Evolutionary conservation across 1,140 invertebrate species (phyloP), one percentile per base, ranked within the genome.

Genomic region (Lycorma delicatula): DNA sequence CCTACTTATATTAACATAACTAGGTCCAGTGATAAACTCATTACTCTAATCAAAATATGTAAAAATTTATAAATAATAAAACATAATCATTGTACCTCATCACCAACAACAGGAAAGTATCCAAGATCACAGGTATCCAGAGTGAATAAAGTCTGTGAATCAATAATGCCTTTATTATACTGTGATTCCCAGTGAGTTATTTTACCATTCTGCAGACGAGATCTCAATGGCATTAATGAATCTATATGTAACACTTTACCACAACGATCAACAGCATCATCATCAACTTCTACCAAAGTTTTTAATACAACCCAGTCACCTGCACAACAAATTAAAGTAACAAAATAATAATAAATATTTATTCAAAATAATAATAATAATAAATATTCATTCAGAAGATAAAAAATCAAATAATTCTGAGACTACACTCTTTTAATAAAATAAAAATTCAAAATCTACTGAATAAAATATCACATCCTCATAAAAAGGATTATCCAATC

Each of bases 251-350:
- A 23, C 13, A 57, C 25, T 41, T 50, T 16, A 7, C 48, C 48
- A 26, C 4, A 3, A 26, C 48, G 16, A 26, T 28, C 41, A 28
- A 50, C 46, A 11, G 44, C 63, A 57, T 74, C 73, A 67, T 81
- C 68, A 7, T 31, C n/a, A n/a, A 79, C 63, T 65, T 80, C 75
- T 12, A 79, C 72, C 49, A 75, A 69, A 22, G 75, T 77, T 29
- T 76, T 74, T n/a, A 85, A 55, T 63, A 77, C 73, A 11, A 85
- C 47, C 79, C 80, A 84, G 67, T 85, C 84, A 4, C 84, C 83
- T 57, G 28, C 26, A 22, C 41, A 44, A 38, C 7, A 38, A 7
- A 38, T n/a, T n/a, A 13, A 2, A 38, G n/a, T n/a, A n/a, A n/a
- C n/a, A n/a, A n/a, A n/a, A n/a, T n/a, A n/a, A n/a, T n/a, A n/a